Conservation (phyloP, 2,797 vertebrate species). For the Macropodus opercularis region DNA sequence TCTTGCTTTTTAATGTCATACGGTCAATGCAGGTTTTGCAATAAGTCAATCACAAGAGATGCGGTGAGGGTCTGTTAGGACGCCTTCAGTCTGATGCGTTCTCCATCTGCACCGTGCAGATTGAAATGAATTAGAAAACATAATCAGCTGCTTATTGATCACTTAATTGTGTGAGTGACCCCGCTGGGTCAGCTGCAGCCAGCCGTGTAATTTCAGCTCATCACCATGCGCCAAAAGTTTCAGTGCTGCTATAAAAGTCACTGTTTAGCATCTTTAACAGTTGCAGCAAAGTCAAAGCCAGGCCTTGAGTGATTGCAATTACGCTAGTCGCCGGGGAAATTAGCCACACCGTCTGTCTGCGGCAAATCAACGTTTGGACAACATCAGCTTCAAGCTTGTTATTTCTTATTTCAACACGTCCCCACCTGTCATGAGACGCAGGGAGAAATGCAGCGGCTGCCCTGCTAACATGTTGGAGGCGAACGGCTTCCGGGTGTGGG, state of each 20-base stretch:
- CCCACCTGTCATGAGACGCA: conserved; percentile 75
- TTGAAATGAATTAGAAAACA: conserved; percentile 44
- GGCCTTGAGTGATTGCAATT: conserved; percentile 47
- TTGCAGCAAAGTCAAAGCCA: neutral
- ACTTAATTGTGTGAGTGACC: conserved; percentile 26
- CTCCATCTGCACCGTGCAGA: neutral
- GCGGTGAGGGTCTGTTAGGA: neutral
- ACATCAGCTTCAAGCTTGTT: neutral
- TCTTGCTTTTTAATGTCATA: conserved; percentile 18
- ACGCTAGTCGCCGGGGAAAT: conserved; percentile 41
- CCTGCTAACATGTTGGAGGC: conserved; percentile 25
- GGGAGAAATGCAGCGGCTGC: conserved; percentile 67
- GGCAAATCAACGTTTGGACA: conserved; percentile 16
- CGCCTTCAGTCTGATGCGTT: neutral
- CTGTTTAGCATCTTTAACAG: conserved; percentile 43
- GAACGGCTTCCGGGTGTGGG: conserved; percentile 65
- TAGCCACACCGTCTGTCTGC: conserved; percentile 21
- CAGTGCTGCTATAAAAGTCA: conserved; percentile 23
- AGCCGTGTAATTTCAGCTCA: conserved; percentile 40
- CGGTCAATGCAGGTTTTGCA: neutral
- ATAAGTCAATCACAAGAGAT: conserved; percentile 7
- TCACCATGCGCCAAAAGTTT: conserved; percentile 38
- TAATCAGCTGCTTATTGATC: conserved; percentile 53
- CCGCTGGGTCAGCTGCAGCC: conserved; percentile 27
- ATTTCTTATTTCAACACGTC: neutral